phyloP scores from a whole-genome alignment of 2,888 invertebrate genomes.

The Syrista parreyssii region DNA sequence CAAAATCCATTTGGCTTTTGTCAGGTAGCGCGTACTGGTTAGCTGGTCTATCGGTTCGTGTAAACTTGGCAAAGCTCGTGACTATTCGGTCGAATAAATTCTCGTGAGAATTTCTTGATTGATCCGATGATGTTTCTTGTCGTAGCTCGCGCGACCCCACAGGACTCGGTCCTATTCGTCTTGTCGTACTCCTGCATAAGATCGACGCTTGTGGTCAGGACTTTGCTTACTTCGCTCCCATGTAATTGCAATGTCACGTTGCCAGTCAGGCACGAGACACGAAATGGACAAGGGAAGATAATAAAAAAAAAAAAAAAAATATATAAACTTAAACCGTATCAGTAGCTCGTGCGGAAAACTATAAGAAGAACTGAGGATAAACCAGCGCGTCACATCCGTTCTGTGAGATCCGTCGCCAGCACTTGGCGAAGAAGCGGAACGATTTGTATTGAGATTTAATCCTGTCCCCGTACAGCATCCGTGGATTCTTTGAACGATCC shows the following conservation, averaged over 20 bases:
- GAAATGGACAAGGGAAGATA: conserved; percentile 26
- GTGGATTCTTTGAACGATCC: not conserved
- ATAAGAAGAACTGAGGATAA: conserved; percentile 41
- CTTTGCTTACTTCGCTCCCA: conserved; percentile 37
- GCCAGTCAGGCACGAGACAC: conserved; percentile 43
- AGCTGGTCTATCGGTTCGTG: not conserved
- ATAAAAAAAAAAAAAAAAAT: conserved; percentile 32
- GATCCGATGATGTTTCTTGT: not conserved
- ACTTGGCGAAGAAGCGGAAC: conserved; percentile 3
- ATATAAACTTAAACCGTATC: conserved; percentile 40
- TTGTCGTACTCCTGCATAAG: not conserved
- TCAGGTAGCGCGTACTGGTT: not conserved
- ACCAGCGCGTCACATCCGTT: conserved; percentile 47
- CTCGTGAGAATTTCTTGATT: not conserved
- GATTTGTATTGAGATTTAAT: not conserved
- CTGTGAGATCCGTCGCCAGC: conserved; percentile 26
- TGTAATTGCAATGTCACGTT: conserved; percentile 58
- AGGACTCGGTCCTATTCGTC: not conserved
- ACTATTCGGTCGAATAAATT: not conserved
- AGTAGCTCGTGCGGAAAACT: conserved; percentile 46
- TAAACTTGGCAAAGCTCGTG: not conserved
- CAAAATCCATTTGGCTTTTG: not conserved
- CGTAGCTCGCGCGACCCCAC: not conserved
- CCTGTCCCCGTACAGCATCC: not conserved
- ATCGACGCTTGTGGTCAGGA: not conserved